Conservation (phyloP, 2,113 vertebrate genomes). For the Cyanoramphus novaezelandiae region DNA sequence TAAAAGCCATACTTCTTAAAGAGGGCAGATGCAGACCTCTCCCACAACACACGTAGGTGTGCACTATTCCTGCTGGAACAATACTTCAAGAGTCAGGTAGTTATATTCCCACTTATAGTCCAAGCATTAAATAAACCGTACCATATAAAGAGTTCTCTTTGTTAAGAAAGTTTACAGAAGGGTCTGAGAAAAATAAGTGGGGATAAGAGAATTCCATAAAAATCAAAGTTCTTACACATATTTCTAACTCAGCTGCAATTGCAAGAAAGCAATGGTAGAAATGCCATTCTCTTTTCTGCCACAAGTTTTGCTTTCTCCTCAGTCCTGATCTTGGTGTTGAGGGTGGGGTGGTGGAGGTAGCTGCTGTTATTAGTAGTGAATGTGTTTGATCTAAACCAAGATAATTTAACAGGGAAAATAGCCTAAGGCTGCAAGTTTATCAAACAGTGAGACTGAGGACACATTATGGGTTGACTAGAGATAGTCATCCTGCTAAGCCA, state of each 20-base stretch:
- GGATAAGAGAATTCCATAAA: not conserved
- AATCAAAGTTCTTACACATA: not conserved
- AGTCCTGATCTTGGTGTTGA: not conserved
- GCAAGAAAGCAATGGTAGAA: not conserved
- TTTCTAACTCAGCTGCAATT: not conserved
- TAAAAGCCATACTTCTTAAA: not conserved
- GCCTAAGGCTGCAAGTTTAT: not conserved
- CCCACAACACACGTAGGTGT: fast-evolving
- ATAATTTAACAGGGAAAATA: not conserved
- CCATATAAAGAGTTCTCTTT: not conserved
- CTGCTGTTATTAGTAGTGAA: not conserved
- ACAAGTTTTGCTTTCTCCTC: not conserved
- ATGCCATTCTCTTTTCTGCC: not conserved
- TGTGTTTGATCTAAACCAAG: not conserved
- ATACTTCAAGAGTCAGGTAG: not conserved
- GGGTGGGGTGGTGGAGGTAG: fast-evolving
- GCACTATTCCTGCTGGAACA: not conserved
- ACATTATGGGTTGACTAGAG: not conserved
- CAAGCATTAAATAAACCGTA: not conserved
- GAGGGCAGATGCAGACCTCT: not conserved
- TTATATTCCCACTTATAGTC: not conserved
- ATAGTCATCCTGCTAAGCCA: not conserved
- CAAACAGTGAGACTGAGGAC: not conserved
- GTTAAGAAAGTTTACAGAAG: not conserved
- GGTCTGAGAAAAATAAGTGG: not conserved